phyloP scores from a whole-genome alignment of 2,888 invertebrate genomes.

The Acanthococcus lagerstroemiae region DNA sequence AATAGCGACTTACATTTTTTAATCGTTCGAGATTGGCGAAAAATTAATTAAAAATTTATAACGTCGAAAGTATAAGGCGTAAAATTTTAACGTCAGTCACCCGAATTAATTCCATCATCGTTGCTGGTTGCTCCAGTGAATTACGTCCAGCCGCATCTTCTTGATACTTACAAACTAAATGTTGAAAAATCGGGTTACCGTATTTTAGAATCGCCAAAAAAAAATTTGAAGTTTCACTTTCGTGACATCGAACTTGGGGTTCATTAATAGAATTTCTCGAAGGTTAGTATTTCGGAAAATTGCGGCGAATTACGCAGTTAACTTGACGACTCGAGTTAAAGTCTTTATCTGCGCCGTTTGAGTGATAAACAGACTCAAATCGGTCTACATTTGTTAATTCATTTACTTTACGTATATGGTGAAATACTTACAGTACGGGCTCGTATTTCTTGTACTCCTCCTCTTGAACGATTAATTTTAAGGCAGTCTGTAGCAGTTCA shows the following conservation, averaged over 20 bases:
- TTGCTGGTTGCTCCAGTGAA: too few species aligned
- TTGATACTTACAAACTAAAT: too few species aligned
- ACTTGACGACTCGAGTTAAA: too few species aligned
- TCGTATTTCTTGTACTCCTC: constrained; percentile 9
- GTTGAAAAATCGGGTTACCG: too few species aligned
- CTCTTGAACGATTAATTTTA: constrained; percentile 13
- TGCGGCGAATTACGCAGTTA: too few species aligned
- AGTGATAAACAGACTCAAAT: too few species aligned
- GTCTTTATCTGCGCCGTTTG: too few species aligned
- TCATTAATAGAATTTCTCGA: neutral
- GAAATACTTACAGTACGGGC: constrained; percentile 13
- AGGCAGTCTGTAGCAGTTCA: constrained; percentile 14
- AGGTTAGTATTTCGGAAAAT: neutral
- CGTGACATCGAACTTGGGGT: neutral
- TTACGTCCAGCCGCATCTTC: too few species aligned
- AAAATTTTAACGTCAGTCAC: neutral
- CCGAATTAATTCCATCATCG: neutral
- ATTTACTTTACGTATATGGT: too few species aligned
- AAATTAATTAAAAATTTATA: neutral
- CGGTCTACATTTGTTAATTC: too few species aligned
- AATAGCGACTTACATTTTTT: neutral
- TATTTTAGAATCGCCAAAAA: too few species aligned
- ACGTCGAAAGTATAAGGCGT: neutral
- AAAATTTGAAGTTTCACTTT: too few species aligned
- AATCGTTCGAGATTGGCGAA: neutral